Conservation (phyloP, 2,888 invertebrate species). For the Eudemis profundana region DNA sequence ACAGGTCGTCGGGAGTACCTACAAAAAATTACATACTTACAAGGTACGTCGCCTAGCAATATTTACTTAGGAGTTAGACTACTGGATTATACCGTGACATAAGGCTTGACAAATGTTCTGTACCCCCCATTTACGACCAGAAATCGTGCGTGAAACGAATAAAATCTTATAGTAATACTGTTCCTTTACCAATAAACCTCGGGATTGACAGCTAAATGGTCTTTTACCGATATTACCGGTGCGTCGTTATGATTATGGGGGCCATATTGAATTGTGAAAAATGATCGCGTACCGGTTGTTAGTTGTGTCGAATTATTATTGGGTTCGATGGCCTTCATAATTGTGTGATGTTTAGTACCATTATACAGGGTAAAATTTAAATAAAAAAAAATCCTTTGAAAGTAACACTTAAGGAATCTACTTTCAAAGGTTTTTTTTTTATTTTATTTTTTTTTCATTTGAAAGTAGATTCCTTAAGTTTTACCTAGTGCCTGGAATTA, state of each 20-base stretch:
- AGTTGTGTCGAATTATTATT: constrained; percentile 10
- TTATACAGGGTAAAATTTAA: too few relatives aligned
- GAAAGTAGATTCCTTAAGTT: too few relatives aligned
- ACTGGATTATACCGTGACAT: too few relatives aligned
- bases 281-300: constrained; percentile 18
- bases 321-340: constrained; percentile 12
- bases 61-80: background rate
- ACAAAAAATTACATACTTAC: too few relatives aligned
- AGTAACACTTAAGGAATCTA: too few relatives aligned
- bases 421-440: too few relatives aligned
- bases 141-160: constrained; percentile 39
- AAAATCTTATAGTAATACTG: constrained; percentile 34
- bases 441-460: too few relatives aligned
- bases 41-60: too few relatives aligned
- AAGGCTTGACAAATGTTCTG: constrained; percentile 27
- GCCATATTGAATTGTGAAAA: constrained; percentile 35
- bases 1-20: too few relatives aligned
- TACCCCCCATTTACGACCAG: constrained; percentile 16
- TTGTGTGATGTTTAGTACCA: background rate
- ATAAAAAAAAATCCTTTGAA: too few relatives aligned
- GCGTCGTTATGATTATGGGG: constrained; percentile 23
- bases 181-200: constrained; percentile 30
- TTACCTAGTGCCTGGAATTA: too few relatives aligned
- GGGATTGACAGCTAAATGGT: constrained; percentile 2
- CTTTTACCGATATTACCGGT: constrained; percentile 26